These are phyloP conservation scores for Spongilla lacustris DNA, from an alignment of 37 sponge, comb jelly and placozoan genomes.

Conservation along the genomic window DNA sequence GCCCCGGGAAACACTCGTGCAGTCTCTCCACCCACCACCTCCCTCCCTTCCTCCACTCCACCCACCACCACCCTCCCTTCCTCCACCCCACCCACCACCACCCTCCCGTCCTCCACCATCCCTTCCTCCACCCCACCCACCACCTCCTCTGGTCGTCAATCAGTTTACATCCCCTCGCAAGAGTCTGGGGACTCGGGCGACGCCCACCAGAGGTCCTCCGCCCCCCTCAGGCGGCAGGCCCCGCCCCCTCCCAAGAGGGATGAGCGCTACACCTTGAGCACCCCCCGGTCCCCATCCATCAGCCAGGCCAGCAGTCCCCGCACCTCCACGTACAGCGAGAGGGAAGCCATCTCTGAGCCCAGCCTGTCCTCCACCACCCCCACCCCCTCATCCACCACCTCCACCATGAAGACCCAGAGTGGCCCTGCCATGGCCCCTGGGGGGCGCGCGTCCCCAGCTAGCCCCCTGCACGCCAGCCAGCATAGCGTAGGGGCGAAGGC, in stretches of 20 bases:
- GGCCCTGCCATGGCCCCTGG: neutral
- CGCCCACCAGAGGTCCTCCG: neutral
- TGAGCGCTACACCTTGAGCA: constrained; percentile 19
- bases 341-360: neutral
- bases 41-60: neutral
- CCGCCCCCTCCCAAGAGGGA: constrained; percentile 36
- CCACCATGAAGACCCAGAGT: neutral
- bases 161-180: neutral
- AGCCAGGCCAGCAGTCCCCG: neutral
- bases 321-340: neutral
- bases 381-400: neutral
- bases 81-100: neutral
- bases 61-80: neutral
- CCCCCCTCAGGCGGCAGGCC: constrained; percentile 14
- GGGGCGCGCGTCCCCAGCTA: neutral
- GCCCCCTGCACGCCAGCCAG: neutral
- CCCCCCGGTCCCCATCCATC: neutral
- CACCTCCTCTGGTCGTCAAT: neutral
- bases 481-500: too few species aligned
- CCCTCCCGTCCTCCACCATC: neutral
- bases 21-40: neutral
- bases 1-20: too few species aligned
- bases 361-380: too few species aligned
- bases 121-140: neutral
- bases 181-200: neutral